Percentiles rank a stretch among this genome's conserved stretches.
These are phyloP conservation scores for Microchirus variegatus DNA, from an alignment of 2,797 vertebrate species.

Conservation along the genomic window DNA sequence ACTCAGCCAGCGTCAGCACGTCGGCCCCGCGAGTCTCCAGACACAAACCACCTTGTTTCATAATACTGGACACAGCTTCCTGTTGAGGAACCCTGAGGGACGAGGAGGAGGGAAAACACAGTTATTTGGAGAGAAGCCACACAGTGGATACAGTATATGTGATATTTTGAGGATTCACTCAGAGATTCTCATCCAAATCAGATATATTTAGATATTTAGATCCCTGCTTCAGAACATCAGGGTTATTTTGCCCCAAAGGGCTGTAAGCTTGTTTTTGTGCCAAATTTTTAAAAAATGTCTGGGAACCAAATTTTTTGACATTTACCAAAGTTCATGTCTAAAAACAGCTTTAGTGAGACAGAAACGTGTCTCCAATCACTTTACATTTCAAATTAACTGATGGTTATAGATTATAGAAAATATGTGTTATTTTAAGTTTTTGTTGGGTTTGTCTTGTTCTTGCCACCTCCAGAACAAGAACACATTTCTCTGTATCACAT, in stretches of 20 bases:
- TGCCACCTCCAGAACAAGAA: too few relatives aligned
- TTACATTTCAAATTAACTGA: too few relatives aligned
- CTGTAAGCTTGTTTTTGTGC: background rate
- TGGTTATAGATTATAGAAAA: too few relatives aligned
- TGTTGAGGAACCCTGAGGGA: slow-evolving; percentile 90
- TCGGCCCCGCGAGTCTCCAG: slow-evolving; percentile 89
- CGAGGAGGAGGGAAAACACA: background rate
- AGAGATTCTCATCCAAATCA: slow-evolving; percentile 31
- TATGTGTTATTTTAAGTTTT: too few relatives aligned
- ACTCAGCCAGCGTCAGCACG: slow-evolving; percentile 84
- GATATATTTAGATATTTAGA: slow-evolving; percentile 38
- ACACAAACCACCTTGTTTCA: slow-evolving; percentile 90
- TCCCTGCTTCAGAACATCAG: background rate
- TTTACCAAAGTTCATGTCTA: too few relatives aligned
- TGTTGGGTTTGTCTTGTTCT: too few relatives aligned
- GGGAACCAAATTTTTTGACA: too few relatives aligned
- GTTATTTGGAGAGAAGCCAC: slow-evolving; percentile 8
- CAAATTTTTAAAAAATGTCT: too few relatives aligned
- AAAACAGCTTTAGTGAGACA: too few relatives aligned
- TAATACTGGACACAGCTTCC: slow-evolving; percentile 87
- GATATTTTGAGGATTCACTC: background rate
- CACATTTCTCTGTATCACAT: too few relatives aligned
- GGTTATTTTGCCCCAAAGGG: slow-evolving; percentile 6
- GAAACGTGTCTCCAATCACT: too few relatives aligned
- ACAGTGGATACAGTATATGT: background rate